A percentile compares a stretch with the other conserved stretches of the same genome.
These are phyloP conservation scores for Notodonta dromedarius DNA, from an alignment of 2,888 invertebrate species.

Conservation along the genomic window DNA sequence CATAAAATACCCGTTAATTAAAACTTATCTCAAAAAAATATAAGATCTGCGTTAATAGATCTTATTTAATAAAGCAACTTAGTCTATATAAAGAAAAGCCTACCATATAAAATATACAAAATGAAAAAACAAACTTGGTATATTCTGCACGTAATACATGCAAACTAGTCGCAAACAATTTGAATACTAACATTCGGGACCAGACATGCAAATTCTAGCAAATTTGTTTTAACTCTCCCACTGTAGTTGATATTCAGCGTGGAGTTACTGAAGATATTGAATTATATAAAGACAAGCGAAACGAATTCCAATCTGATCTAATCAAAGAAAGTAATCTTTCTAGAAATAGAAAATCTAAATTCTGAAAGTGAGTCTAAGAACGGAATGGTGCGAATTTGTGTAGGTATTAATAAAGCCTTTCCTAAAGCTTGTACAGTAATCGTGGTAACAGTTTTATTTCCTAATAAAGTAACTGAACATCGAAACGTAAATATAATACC, in stretches of 20 bases:
- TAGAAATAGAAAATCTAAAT: conserved; percentile 29
- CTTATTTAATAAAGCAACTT: too few species aligned
- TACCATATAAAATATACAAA: conserved; percentile 37
- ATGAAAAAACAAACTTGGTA: conserved; percentile 33
- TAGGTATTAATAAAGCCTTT: conserved; percentile 79
- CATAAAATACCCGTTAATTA: background rate
- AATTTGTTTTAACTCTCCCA: conserved; percentile 30
- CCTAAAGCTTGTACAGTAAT: conserved; percentile 24
- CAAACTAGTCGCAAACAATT: conserved; percentile 59
- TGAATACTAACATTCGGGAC: conserved; percentile 55
- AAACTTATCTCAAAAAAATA: too few species aligned
- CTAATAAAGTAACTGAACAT: conserved; percentile 22
- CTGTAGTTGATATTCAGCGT: conserved; percentile 28
- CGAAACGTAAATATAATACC: conserved; percentile 24
- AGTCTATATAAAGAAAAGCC: conserved; percentile 15
- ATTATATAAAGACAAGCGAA: conserved; percentile 23
- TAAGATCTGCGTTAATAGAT: too few species aligned
- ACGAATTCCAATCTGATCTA: conserved; percentile 24
- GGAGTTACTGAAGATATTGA: conserved; percentile 23
- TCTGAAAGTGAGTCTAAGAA: conserved; percentile 34
- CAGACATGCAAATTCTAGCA: conserved; percentile 60
- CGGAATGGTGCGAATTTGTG: conserved; percentile 78
- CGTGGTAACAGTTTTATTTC: conserved; percentile 18
- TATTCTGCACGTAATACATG: conserved; percentile 56
- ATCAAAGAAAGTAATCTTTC: conserved; percentile 20